Base-by-base conservation (phyloP, 2,888 invertebrate species). In the Hololepta plana region DNA sequence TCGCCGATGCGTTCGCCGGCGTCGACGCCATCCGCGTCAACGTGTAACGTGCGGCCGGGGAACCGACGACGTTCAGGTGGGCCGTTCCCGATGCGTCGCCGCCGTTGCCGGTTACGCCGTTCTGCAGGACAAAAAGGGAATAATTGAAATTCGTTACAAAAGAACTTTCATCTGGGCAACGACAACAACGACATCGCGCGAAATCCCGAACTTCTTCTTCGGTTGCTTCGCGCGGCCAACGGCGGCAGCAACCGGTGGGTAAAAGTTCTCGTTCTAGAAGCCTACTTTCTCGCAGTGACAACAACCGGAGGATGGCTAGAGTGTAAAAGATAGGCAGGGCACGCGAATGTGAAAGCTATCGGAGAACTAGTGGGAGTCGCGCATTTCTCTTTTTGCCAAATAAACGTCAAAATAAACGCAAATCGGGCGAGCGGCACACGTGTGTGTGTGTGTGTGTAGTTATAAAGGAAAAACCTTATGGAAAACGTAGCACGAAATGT, bases 1-100 rank as follows among this genome's bases (percentile, higher is more conserved):
- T 36, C 20, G 37, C 37, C n/a, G 40, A 39, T 27, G 41, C 41
- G 25, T 40, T 36, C 4, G 44, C 45, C 12, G 56, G 56, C 19
- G 48, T 51, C 14, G 56, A 56, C 28, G 53, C 51, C 53, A 56
- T 55, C 31, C 56, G 44, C 27, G 52, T 45, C 37, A 55, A 34
- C 15, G 55, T 49, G 33, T 49, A 47, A 27, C 53, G 49, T 22
- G 31, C 51, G 38, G 45, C 45, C 30, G 34, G 38, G 29, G 32
- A 39, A 31, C 42, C 42, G 28, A 22, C 49, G 45, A 36, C 41
- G 40, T 38, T 27, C 35, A 46, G 38, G 36, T 47, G 48, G 27
- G 42, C 33, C n/a, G n/a, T n/a, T 30, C 39, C 39, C 15, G 40
- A 37, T 17, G 40, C 34, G 24, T 32, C 32, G 22, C 44, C 45